These are phyloP conservation scores for Tachysurus vachellii DNA, from an alignment of 2,113 vertebrate genomes.

Conservation along the genomic window DNA sequence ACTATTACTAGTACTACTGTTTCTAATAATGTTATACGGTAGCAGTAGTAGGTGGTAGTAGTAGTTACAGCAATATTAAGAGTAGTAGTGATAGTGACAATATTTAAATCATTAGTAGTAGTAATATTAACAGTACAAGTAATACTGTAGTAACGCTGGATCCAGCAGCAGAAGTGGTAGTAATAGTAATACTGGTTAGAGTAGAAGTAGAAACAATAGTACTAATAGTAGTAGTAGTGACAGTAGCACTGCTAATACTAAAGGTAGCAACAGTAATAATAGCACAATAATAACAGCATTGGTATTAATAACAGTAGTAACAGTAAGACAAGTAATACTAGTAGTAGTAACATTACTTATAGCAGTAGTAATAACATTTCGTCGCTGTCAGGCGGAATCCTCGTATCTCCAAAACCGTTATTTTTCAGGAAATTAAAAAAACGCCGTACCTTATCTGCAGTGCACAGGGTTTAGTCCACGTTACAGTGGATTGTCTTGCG, in stretches of 20 bases:
- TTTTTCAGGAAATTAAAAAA: too few species aligned
- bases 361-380: background rate
- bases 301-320: background rate
- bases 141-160: too few species aligned
- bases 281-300: background rate
- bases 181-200: background rate
- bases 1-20: too few species aligned
- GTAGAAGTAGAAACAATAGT: background rate
- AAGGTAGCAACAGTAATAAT: background rate
- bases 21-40: too few species aligned
- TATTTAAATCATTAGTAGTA: background rate
- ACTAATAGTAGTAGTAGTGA: background rate
- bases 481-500: too few species aligned
- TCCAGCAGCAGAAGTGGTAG: background rate
- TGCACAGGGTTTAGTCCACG: too few species aligned
- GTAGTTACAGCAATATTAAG: background rate
- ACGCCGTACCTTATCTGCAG: too few species aligned
- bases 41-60: background rate
- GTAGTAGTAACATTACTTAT: background rate
- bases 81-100: background rate
- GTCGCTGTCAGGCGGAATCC: too few species aligned
- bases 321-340: background rate
- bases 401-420: too few species aligned
- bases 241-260: background rate
- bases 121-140: background rate